Base-by-base conservation (phyloP, 2,888 invertebrate genomes). In the Globia sparganii region DNA sequence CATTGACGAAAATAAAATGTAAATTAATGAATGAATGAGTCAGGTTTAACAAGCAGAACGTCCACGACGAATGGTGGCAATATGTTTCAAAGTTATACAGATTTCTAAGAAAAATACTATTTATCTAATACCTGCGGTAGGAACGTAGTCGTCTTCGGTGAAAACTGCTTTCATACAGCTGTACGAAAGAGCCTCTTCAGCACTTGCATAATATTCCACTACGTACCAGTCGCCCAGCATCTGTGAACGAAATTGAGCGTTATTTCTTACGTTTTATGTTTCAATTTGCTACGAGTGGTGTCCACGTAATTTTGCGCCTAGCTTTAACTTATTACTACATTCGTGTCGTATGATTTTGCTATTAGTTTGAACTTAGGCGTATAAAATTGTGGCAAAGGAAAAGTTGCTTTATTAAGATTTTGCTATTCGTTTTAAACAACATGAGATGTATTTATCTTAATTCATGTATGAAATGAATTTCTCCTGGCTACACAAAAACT, bases 131-230 rank as follows among this genome's bases (percentile, higher is more conserved):
- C 96, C 95, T 86, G 94, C 94, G 28, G 93, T 88, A 43, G 94
- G 92, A 0, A 96, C 93, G 70, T 96, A 96, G 81, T 97, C 96
- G 59, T 96, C 97, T 81, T 96, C 94, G 5, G 97, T 97, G 87
- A 98, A 97, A 68, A 98, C 97, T 0, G 98, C 98, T 85, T 97
- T 97, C 99, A 99, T 99, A 91, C 99, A 99, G 90, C 98, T 97
- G 93, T 99, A 99, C 9, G 98, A 98, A 15, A 98, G 97, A 5
- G 98, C 98, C 95, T 99, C 99, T 94, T 99, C 99, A 1, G 98
- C 98, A 91, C 98, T 98, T 3, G 99, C 98, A 91, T 98, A 99
- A 94, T 99, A 99, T 91, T 99, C 98, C 31, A 98, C 98, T 64
- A 99, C 98, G 94, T 97, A 98, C 99, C 99, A 99, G 84, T 97